Conservation (phyloP, 2,797 vertebrate genomes). For the Tangara arthus region DNA sequence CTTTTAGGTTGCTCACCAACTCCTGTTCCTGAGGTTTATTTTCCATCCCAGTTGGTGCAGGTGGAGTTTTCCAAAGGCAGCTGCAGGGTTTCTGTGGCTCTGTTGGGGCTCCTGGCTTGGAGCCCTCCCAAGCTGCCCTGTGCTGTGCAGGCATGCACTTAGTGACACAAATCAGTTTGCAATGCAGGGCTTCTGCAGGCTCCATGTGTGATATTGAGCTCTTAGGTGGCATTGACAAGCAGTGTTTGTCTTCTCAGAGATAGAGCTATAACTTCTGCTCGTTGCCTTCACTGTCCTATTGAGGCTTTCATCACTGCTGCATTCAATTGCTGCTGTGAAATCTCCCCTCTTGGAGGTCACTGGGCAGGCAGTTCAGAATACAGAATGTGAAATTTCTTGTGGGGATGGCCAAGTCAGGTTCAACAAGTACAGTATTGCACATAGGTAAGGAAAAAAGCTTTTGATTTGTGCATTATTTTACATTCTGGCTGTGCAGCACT, state of each 20-base stretch:
- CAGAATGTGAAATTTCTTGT: neutral
- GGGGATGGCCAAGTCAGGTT: neutral
- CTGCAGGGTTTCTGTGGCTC: neutral
- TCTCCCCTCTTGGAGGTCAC: conserved; percentile 25
- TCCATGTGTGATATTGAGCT: neutral
- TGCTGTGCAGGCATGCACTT: neutral
- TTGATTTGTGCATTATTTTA: neutral
- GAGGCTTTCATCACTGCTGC: neutral
- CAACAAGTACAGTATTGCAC: neutral
- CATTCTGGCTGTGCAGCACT: rapidly evolving
- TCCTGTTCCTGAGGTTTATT: neutral
- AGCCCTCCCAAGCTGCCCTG: neutral
- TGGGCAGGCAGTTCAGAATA: neutral
- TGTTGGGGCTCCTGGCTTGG: neutral
- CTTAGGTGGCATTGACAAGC: conserved; percentile 35
- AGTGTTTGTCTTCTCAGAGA: conserved; percentile 11
- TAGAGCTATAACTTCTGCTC: conserved; percentile 34
- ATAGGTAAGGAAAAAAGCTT: neutral
- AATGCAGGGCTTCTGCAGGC: neutral
- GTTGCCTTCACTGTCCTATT: neutral
- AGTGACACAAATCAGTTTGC: neutral
- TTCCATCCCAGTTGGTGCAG: neutral
- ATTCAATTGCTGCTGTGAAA: conserved; percentile 29
- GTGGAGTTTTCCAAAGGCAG: neutral
- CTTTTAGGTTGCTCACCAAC: rapidly evolving